Percentiles rank a stretch among this genome's conserved stretches.
Evolutionary conservation across 2,797 vertebrate species (phyloP).

Genomic region (Ara ararauna): DNA sequence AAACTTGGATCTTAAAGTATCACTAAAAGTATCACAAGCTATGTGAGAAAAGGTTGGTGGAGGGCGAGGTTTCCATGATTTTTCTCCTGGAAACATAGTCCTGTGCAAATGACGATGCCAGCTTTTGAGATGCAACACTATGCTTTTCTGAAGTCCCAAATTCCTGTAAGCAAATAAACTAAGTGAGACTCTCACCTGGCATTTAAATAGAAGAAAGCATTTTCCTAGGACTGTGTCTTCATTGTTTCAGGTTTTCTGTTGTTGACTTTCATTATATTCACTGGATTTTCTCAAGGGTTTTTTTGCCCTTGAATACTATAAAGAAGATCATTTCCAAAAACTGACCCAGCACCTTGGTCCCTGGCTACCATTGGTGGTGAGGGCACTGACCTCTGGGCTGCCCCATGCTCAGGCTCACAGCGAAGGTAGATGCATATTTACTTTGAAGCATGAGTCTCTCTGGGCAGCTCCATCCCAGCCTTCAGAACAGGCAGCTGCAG

Average conservation of each 20-base stretch:
- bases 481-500: slow-evolving; percentile 70
- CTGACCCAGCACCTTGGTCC: not conserved
- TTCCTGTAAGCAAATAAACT: not conserved
- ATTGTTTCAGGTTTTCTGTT: not conserved
- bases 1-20: not conserved
- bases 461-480: slow-evolving; percentile 78
- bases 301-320: not conserved
- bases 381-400: not conserved
- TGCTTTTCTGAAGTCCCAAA: not conserved
- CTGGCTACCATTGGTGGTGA: fast-evolving
- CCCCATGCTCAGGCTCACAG: fast-evolving
- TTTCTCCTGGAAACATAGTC: not conserved
- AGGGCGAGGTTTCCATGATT: fast-evolving
- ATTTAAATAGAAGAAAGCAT: not conserved
- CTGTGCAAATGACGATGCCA: not conserved
- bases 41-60: not conserved
- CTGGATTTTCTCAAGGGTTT: fast-evolving
- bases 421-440: slow-evolving; percentile 32
- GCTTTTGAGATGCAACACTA: not conserved
- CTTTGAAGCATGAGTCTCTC: slow-evolving; percentile 83
- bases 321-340: not conserved
- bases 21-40: not conserved
- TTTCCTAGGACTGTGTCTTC: not conserved
- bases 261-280: not conserved
- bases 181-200: not conserved